A percentile compares a stretch with the other conserved stretches of the same genome.
phyloP scores from a whole-genome alignment of 2,888 invertebrate species.

The Ophioninae sp. region DNA sequence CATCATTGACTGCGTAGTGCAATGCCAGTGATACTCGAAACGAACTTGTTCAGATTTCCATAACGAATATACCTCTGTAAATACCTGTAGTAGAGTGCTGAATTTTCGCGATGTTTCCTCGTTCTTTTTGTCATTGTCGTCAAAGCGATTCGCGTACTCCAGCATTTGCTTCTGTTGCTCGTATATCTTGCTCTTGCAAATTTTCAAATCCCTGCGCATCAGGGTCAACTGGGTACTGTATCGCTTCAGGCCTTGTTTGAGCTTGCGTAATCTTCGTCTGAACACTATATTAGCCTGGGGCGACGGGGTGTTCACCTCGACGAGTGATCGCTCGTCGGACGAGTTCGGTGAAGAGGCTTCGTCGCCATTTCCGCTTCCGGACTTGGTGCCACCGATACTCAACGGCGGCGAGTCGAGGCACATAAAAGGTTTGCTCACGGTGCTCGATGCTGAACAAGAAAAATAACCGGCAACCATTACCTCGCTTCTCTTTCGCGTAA shows the following conservation, averaged over 20 bases:
- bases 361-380: conserved; percentile 81
- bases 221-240: conserved; percentile 92
- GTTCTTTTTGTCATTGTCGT: conserved; percentile 95
- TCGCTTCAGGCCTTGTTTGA: conserved; percentile 94
- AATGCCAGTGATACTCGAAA: background rate
- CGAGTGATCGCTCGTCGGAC: conserved; percentile 81
- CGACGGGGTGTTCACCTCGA: conserved; percentile 82
- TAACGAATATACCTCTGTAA: conserved; percentile 76
- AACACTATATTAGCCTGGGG: conserved; percentile 94
- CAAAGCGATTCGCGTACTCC: conserved; percentile 92
- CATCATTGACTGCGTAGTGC: background rate
- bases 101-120: conserved; percentile 95
- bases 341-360: conserved; percentile 81
- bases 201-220: conserved; percentile 89
- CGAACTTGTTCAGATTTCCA: conserved; percentile 32
- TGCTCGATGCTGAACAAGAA: conserved; percentile 73
- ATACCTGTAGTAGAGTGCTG: conserved; percentile 91
- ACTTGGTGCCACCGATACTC: conserved; percentile 82
- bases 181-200: conserved; percentile 91
- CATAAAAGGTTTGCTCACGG: conserved; percentile 77
- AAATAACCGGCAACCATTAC: background rate
- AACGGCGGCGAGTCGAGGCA: conserved; percentile 81
- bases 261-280: conserved; percentile 92
- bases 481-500: background rate
- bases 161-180: conserved; percentile 93